phyloP scores from a whole-genome alignment of 1,140 invertebrate species.

The Drosophila parabipectinata region DNA sequence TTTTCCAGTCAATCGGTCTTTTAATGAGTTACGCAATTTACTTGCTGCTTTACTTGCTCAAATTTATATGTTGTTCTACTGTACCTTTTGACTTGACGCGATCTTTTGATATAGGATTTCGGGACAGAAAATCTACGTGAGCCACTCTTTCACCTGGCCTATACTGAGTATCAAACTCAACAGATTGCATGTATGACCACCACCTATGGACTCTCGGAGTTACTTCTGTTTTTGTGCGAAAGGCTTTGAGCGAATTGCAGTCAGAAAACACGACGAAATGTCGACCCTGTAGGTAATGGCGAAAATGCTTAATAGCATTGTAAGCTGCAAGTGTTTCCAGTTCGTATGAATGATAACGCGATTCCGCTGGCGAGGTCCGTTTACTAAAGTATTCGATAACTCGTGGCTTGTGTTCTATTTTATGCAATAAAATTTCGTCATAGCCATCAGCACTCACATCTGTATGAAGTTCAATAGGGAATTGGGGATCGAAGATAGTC shows the following conservation, averaged over 20 bases:
- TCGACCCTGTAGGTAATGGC: neutral
- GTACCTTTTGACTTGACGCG: neutral
- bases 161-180: neutral
- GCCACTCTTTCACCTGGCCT: neutral
- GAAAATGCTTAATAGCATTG: neutral
- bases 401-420: neutral
- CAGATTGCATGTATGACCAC: conserved; percentile 1
- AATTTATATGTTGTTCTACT: conserved; percentile 1
- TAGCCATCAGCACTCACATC: conserved; percentile 1
- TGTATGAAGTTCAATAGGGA: conserved; percentile 23
- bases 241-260: neutral
- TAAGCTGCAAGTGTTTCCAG: neutral
- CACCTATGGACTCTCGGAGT: neutral
- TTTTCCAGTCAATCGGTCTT: too few relatives aligned
- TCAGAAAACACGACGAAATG: neutral
- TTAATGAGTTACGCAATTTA: neutral
- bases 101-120: conserved; percentile 5
- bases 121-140: neutral
- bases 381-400: conserved; percentile 4
- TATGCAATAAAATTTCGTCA: conserved; percentile 11
- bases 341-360: neutral
- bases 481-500: conserved; percentile 21
- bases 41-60: conserved; percentile 2
- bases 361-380: neutral
- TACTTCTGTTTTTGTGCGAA: neutral